Percentiles rank a stretch among this genome's conserved stretches.
phyloP scores from a whole-genome alignment of 1,140 invertebrate genomes.

The Delia radicum region DNA sequence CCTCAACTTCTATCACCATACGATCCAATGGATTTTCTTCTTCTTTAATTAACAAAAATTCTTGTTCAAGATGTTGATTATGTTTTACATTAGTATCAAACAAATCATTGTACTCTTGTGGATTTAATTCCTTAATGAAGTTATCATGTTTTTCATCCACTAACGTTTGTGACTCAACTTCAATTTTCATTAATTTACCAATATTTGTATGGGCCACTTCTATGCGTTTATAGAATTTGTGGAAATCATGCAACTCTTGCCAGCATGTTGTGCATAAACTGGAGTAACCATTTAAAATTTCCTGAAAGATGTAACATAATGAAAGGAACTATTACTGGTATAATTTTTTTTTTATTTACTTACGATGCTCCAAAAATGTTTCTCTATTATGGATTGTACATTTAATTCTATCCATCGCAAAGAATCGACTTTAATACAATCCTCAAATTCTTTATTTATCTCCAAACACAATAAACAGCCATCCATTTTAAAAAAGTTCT shows the following conservation, averaged over 20 bases:
- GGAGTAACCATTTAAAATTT: neutral
- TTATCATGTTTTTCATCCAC: neutral
- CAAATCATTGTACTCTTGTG: too few relatives aligned
- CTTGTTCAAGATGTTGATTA: neutral
- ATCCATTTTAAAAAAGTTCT: neutral
- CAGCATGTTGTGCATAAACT: constrained; percentile 15
- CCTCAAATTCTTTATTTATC: too few relatives aligned
- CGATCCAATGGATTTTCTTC: neutral
- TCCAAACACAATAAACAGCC: constrained; percentile 5
- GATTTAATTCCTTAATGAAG: too few relatives aligned
- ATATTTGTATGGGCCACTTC: neutral
- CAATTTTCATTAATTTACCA: neutral
- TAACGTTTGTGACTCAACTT: neutral
- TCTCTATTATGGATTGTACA: neutral
- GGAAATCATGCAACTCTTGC: neutral
- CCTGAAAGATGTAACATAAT: neutral
- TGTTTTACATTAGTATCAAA: neutral
- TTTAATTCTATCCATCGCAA: neutral
- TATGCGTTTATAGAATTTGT: neutral
- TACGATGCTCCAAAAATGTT: neutral
- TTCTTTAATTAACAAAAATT: neutral
- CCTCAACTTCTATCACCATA: too few relatives aligned
- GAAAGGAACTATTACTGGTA: neutral
- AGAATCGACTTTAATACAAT: neutral
- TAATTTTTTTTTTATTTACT: neutral